Evolutionary conservation across 2,888 invertebrate genomes (phyloP), one percentile per base, ranked within the genome.

Genomic region (Pilophorus perplexus): DNA sequence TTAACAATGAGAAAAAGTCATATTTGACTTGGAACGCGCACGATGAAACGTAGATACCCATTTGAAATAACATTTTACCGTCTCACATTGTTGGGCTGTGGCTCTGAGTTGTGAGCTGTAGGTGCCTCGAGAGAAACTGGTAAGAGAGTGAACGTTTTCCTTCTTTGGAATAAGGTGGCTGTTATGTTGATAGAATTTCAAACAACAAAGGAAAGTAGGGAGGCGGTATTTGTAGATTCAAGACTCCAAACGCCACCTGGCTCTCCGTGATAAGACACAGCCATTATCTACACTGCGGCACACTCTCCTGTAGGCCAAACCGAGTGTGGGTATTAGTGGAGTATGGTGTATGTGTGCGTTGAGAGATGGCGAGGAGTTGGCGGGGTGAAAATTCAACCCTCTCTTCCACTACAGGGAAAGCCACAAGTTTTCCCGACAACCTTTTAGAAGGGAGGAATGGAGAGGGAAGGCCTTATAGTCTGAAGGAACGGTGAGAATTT

Each of bases 131-230:
- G n/a, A n/a, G n/a, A n/a, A n/a, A n/a, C n/a, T n/a, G n/a, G n/a
- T n/a, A n/a, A n/a, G n/a, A n/a, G n/a, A n/a, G n/a, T n/a, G n/a
- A n/a, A n/a, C n/a, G n/a, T n/a, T n/a, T n/a, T n/a, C n/a, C n/a
- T n/a, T n/a, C n/a, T n/a, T n/a, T n/a, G n/a, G n/a, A n/a, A n/a
- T n/a, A 52, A 52, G 27, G 52, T 25, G 52, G 52, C 52, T 52
- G 52, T 52, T 52, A 52, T 52, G 52, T 52, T 52, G 52, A 59
- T 42, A 59, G 59, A 59, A 59, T 59, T 59, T 27, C 59, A 44
- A 59, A 59, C 59, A 59, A 59, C 59, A 59, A 59, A 42, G 59
- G 40, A 27, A 42, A 55, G 55, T 55, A 38, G 59, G 44, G 18
- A 10, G 59, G 44, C 16, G 40, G 59, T 33, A 59, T 59, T 59